Evolutionary conservation across 2,888 invertebrate species (phyloP).

Genomic region (Eueremaeus valkanovi): DNA sequence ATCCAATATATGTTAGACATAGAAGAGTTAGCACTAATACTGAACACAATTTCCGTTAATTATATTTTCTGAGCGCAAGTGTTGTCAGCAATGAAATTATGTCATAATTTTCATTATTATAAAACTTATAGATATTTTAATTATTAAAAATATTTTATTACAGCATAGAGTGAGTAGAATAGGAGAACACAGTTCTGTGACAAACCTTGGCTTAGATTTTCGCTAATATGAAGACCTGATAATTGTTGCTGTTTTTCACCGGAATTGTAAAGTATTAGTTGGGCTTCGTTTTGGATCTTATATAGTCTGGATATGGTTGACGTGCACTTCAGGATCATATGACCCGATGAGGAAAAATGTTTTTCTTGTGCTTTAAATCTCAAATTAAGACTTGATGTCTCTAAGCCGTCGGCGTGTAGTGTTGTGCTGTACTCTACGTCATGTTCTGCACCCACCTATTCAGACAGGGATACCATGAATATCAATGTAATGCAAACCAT

Average conservation of each 20-base stretch:
- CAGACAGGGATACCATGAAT: too few species aligned
- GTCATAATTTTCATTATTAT: not conserved
- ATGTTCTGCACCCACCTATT: conserved; percentile 43
- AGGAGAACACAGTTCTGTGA: not conserved
- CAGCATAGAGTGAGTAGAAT: not conserved
- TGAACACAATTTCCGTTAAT: conserved; percentile 9
- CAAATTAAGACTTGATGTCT: conserved; percentile 43
- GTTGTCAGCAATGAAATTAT: conserved; percentile 18
- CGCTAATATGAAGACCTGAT: conserved; percentile 42
- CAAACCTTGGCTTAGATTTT: conserved; percentile 45
- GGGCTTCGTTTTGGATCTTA: conserved; percentile 44
- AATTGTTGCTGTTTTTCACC: conserved; percentile 36
- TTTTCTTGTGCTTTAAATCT: conserved; percentile 42
- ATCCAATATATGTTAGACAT: not conserved
- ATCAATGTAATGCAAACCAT: too few species aligned
- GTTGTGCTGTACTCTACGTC: conserved; percentile 45
- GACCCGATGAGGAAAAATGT: conserved; percentile 41
- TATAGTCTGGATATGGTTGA: conserved; percentile 43
- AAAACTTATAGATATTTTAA: too few species aligned
- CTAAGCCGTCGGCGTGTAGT: conserved; percentile 45
- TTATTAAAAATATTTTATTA: not conserved
- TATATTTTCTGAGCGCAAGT: conserved; percentile 15
- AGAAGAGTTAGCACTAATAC: not conserved
- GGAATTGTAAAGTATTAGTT: conserved; percentile 13
- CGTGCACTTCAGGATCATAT: conserved; percentile 44